These are phyloP conservation scores for Cacoxenus indagator DNA, from an alignment of 2,888 invertebrate genomes.

Conservation along the genomic window DNA sequence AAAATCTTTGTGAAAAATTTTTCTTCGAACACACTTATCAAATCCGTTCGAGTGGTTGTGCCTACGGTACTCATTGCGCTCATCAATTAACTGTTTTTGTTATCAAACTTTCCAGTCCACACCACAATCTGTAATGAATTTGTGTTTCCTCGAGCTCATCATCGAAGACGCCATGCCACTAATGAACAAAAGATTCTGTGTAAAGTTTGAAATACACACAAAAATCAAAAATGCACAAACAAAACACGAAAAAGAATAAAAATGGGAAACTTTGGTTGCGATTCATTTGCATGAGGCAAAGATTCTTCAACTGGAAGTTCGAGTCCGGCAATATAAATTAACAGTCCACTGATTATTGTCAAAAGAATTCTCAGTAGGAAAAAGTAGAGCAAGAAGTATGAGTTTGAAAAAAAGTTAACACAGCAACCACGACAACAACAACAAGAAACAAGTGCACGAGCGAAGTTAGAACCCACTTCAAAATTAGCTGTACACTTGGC, in stretches of 20 bases:
- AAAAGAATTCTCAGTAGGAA: constrained; percentile 42
- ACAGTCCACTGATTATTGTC: constrained; percentile 67
- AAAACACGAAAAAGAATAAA: background rate
- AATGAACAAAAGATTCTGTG: background rate
- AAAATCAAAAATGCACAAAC: background rate
- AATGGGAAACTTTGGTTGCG: constrained; percentile 52
- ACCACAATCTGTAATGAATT: too few species aligned
- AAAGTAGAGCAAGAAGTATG: constrained; percentile 9
- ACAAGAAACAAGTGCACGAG: background rate
- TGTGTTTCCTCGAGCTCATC: too few species aligned
- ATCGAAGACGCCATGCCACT: background rate
- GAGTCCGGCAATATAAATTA: constrained; percentile 56
- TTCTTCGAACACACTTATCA: too few species aligned
- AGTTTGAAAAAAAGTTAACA: constrained; percentile 24
- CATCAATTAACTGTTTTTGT: too few species aligned
- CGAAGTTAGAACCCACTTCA: constrained; percentile 37
- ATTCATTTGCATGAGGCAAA: constrained; percentile 56
- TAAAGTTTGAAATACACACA: background rate
- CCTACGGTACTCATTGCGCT: too few species aligned
- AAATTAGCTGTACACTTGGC: constrained; percentile 46
- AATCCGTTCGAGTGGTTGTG: too few species aligned
- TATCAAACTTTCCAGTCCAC: too few species aligned
- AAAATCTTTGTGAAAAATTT: too few species aligned
- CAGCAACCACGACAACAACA: too few species aligned
- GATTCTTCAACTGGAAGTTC: constrained; percentile 62